These are phyloP conservation scores for Zootoca vivipara DNA, from an alignment of 2,113 vertebrate species.

Conservation along the genomic window DNA sequence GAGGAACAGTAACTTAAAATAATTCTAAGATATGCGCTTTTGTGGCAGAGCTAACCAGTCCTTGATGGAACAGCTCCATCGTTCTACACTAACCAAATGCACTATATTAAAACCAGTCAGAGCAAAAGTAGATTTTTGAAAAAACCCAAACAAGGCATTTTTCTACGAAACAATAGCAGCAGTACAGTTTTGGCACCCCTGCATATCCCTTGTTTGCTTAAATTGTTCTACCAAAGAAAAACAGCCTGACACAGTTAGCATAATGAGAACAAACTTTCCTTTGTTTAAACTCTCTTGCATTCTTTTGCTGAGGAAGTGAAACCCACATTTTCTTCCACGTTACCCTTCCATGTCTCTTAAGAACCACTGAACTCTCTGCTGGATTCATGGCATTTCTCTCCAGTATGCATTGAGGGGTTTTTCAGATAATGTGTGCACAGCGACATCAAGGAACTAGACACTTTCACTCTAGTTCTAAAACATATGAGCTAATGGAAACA, in stretches of 20 bases:
- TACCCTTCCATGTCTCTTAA: neutral
- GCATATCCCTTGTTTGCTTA: conserved; percentile 19
- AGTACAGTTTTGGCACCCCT: conserved; percentile 25
- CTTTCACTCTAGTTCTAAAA: conserved; percentile 42
- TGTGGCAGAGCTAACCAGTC: neutral
- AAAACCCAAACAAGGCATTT: conserved; percentile 18
- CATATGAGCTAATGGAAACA: conserved; percentile 41
- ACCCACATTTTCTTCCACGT: neutral
- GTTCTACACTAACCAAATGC: neutral
- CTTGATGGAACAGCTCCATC: neutral
- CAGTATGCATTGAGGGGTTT: neutral
- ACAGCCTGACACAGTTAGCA: neutral
- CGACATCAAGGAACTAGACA: conserved; percentile 45
- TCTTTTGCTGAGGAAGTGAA: conserved; percentile 21
- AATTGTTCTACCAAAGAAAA: conserved; percentile 27
- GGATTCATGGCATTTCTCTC: neutral
- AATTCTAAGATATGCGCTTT: conserved; percentile 30
- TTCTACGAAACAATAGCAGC: conserved; percentile 7
- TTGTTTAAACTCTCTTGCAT: conserved; percentile 13
- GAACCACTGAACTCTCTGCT: conserved; percentile 3
- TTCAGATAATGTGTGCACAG: conserved; percentile 28
- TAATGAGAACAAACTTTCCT: conserved; percentile 25
- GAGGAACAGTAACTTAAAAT: conserved; percentile 29
- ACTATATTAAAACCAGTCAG: conserved; percentile 31
- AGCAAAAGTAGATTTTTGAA: neutral